Conservation (phyloP, 2,797 vertebrate genomes). For the Cynodonichthys magdalenae region DNA sequence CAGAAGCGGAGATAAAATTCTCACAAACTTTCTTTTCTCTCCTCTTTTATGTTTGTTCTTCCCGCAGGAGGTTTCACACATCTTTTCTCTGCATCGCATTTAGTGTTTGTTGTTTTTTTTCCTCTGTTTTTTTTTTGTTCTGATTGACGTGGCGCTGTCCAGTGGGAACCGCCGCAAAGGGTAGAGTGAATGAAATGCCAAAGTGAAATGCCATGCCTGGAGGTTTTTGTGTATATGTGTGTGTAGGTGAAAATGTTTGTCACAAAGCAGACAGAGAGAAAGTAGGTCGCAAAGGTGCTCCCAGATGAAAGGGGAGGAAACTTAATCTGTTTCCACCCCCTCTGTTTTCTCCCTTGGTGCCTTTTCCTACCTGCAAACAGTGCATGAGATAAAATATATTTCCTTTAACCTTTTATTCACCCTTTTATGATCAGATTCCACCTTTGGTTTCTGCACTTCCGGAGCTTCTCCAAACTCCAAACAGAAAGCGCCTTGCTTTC, state of each 20-base stretch:
- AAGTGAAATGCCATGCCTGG: slow-evolving; percentile 56
- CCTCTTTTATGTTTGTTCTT: slow-evolving; percentile 21
- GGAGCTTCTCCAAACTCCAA: slow-evolving; percentile 55
- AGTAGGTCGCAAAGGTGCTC: slow-evolving; percentile 77
- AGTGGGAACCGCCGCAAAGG: slow-evolving; percentile 41
- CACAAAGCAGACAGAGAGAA: slow-evolving; percentile 64
- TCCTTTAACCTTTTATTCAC: slow-evolving; percentile 32
- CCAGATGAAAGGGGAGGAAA: slow-evolving; percentile 61
- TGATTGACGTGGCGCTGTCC: slow-evolving; percentile 61
- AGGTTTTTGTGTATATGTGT: slow-evolving; percentile 56
- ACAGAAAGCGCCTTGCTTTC: slow-evolving; percentile 59
- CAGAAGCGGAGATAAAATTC: slow-evolving; percentile 17
- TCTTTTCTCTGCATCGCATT: slow-evolving; percentile 24
- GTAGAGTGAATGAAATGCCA: slow-evolving; percentile 46
- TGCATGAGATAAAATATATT: slow-evolving; percentile 27
- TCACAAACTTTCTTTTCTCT: slow-evolving; percentile 31
- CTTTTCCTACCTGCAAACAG: slow-evolving; percentile 22
- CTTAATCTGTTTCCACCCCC: slow-evolving; percentile 36
- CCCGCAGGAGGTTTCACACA: slow-evolving; percentile 18
- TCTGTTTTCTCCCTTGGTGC: slow-evolving; percentile 17
- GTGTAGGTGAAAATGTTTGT: slow-evolving; percentile 61
- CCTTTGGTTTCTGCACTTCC: slow-evolving; percentile 65
- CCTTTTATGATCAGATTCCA: slow-evolving; percentile 45
- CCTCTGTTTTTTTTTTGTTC: slow-evolving; percentile 6
- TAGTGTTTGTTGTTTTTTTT: slow-evolving; percentile 13